A percentile compares a stretch with the other conserved stretches of the same genome.
These are phyloP conservation scores for Plectropomus leopardus DNA, from an alignment of 2,113 vertebrate species.

Conservation along the genomic window DNA sequence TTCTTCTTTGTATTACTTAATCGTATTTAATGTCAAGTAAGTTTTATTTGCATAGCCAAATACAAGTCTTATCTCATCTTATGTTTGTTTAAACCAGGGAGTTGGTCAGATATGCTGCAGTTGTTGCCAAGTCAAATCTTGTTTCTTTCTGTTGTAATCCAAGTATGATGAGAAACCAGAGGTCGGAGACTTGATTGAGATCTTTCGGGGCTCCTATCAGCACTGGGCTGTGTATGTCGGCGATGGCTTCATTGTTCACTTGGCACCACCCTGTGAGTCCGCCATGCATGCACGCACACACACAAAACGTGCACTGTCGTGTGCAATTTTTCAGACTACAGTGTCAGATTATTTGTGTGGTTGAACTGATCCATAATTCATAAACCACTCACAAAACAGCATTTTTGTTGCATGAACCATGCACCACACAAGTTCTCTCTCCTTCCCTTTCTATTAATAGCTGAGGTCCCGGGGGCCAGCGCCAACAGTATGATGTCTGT, in stretches of 20 bases:
- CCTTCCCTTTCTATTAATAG: slow-evolving; percentile 53
- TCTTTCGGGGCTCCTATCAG: slow-evolving; percentile 85
- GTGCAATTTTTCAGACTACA: background rate
- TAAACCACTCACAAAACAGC: background rate
- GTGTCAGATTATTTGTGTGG: background rate
- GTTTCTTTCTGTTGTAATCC: background rate
- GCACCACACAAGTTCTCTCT: background rate
- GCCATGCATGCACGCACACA: background rate
- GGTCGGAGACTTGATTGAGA: slow-evolving; percentile 90
- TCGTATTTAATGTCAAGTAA: background rate
- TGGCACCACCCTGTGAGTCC: slow-evolving; percentile 86
- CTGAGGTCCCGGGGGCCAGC: slow-evolving; percentile 70
- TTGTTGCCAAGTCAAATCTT: background rate
- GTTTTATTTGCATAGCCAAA: background rate
- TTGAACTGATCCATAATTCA: background rate
- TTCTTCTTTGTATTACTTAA: background rate
- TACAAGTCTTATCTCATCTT: background rate
- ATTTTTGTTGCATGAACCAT: background rate
- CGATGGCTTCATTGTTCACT: slow-evolving; percentile 87
- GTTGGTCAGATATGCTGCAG: background rate
- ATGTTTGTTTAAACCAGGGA: background rate
- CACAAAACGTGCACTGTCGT: background rate
- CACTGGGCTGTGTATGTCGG: slow-evolving; percentile 93
- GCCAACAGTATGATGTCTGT: slow-evolving; percentile 86
- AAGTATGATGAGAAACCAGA: slow-evolving; percentile 82